Base-by-base conservation (phyloP, 30 jellyfish, hydroid and myxozoan species). In the Cassiopea andromeda region DNA sequence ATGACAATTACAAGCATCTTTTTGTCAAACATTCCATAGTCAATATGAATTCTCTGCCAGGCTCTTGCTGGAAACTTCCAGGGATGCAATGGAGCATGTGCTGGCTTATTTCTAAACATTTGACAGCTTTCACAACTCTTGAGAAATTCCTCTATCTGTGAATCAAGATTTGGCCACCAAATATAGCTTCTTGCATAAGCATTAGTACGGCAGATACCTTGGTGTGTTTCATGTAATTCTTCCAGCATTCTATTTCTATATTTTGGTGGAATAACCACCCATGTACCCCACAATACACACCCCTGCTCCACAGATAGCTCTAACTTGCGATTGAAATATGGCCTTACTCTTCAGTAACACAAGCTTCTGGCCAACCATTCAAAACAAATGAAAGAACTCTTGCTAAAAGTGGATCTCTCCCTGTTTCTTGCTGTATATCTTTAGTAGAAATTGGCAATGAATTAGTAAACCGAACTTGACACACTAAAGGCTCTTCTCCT, bases 241-340 rank as follows among this genome's bases (percentile, higher is more conserved):
- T 86, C 73, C 15, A 86, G 82, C 48, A 71, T 76, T 76, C 82
- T 45, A 59, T 78, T 86, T 59, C 86, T 46, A 38, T 3, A 71
- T 78, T 83, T 61, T 60, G 75, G 78, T 75, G 92, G 91, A 73
- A 78, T 78, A 76, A 86, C 70, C 76, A 84, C 92, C 47, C 92
- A 44, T 68, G 92, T 46, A 50, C 92, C 86, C 92, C 86, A 84
- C 92, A 68, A 46, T 44, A 67, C 71, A 54, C 64, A 54, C 7
- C 64, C 64, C 64, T 54, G 64, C 64, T 54, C 64, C 44, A 87
- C 73, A 45, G 87, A 77, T 78, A 78, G 77, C 58, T 78, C 77
- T 50, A 78, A 38, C 58, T 78, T 78, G 77, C 77, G 88, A 78
- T 78, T 78, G 77, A 78, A 59, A 50, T 78, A 78, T 78, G 77